phyloP scores from a whole-genome alignment of 1,140 invertebrate genomes.

The Drosophila arizonae region DNA sequence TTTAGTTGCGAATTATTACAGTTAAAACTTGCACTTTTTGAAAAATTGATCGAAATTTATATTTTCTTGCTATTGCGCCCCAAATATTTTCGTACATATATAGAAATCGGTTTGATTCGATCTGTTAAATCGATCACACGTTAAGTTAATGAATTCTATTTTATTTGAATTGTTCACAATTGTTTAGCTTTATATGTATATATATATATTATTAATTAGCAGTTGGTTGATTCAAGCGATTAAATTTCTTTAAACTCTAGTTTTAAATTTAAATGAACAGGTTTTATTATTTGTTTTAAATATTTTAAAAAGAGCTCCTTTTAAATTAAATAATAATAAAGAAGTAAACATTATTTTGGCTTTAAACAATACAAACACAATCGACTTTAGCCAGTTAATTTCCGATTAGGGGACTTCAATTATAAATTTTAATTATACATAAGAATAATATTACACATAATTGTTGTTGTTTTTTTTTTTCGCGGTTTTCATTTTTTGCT shows the following conservation, averaged over 20 bases:
- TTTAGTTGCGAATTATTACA: conserved; percentile 66
- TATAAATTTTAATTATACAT: conserved; percentile 39
- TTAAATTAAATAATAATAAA: conserved; percentile 9
- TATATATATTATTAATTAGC: not conserved
- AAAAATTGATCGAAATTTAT: conserved; percentile 38
- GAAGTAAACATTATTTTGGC: conserved; percentile 40
- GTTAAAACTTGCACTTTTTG: conserved; percentile 56
- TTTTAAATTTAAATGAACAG: conserved; percentile 42
- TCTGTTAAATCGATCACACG: conserved; percentile 9
- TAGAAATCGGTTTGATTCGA: conserved; percentile 15
- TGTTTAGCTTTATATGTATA: conserved; percentile 25
- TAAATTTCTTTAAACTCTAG: conserved; percentile 36
- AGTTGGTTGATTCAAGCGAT: conserved; percentile 39
- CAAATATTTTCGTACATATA: conserved; percentile 23
- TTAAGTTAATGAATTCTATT: conserved; percentile 18
- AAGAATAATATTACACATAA: conserved; percentile 69
- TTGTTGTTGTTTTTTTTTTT: not conserved
- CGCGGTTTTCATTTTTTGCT: conserved; percentile 29
- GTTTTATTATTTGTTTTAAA: conserved; percentile 21
- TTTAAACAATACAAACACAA: conserved; percentile 24
- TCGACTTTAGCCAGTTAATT: conserved; percentile 9
- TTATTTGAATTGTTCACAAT: conserved; percentile 42
- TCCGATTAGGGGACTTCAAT: conserved; percentile 3
- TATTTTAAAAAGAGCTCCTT: conserved; percentile 26
- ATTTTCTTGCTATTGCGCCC: conserved; percentile 1